Base-by-base conservation (phyloP, 2,113 vertebrate species). In the Cromileptes altivelis region DNA sequence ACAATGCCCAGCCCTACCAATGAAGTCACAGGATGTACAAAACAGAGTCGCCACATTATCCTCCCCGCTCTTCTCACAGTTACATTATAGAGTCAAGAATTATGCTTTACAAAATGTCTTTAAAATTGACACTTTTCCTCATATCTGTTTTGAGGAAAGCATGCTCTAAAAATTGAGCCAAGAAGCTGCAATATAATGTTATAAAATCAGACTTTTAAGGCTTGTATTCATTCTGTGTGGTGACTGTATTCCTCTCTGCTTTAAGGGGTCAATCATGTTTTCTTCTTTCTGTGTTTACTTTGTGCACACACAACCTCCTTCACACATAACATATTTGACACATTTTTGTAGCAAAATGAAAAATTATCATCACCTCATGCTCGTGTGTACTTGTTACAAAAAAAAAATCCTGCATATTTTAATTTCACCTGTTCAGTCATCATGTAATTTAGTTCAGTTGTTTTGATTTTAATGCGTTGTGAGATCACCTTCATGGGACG, bases 211-310 rank as follows among this genome's bases (percentile, higher is more conserved):
- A 33, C 42, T 64, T 47, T 47, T n/a, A 18, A 25, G 40, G 11
- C 33, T 62, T 62, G 1, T 56, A 63, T 14, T 58, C 10, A 21
- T 13, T 30, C 45, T 47, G 14, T 42, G 4, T 49, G 23, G 8
- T 37, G 55, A 55, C 21, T 68, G 77, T 19, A 56, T n/a, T 50
- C 61, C 37, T 49, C 58, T 71, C 27, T 71, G 40, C n/a, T 49
- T 23, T 21, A 78, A 56, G 17, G 73, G 40, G 50, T 63, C 27
- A 30, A 69, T 76, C 13, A 40, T 42, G 67, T 25, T 70, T 37
- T 70, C 6, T 61, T 75, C 25, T 21, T 1, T 49, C 27, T 64
- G 14, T 45, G 1, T 55, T 30, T 33, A 30, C 33, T 53, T 30
- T 68, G 37, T 30, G 5, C 27, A 30, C 47, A 78, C 25, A 67